phyloP scores from a whole-genome alignment of 2,113 vertebrate genomes.

The Lipotes vexillifer region DNA sequence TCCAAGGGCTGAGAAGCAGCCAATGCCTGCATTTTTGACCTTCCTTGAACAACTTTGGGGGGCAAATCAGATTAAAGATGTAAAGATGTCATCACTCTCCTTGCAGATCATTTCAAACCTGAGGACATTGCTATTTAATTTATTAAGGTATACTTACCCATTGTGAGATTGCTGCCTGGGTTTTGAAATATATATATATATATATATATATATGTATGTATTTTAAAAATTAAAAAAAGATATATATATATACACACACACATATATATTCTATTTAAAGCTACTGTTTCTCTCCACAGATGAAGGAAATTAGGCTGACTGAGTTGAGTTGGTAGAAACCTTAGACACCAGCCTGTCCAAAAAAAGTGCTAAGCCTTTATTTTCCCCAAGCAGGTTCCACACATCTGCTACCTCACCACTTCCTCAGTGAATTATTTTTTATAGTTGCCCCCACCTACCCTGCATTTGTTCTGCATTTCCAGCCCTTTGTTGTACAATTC shows the following conservation, averaged over 20 bases:
- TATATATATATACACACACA: not conserved
- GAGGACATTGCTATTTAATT: not conserved
- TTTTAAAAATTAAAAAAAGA: too few species aligned
- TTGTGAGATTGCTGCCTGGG: not conserved
- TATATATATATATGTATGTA: not conserved
- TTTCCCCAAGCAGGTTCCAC: conserved; percentile 56
- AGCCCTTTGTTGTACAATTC: conserved; percentile 72
- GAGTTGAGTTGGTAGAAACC: conserved; percentile 53
- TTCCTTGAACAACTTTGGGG: not conserved
- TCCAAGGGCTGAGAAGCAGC: conserved; percentile 55
- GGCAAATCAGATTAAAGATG: not conserved
- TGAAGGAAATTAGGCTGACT: conserved; percentile 55
- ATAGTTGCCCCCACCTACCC: conserved; percentile 48
- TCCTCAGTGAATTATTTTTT: conserved; percentile 74
- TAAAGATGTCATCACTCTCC: conserved; percentile 58
- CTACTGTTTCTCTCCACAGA: conserved; percentile 28
- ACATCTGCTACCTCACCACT: conserved; percentile 69
- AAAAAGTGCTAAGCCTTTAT: conserved; percentile 60
- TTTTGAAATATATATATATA: not conserved
- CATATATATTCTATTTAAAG: conserved; percentile 22
- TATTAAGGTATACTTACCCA: not conserved
- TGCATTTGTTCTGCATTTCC: conserved; percentile 66
- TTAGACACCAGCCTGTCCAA: conserved; percentile 41
- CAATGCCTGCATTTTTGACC: conserved; percentile 62
- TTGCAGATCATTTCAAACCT: conserved; percentile 52